Evolutionary conservation across 2,797 vertebrate species (phyloP).

Genomic region (Cossypha heuglini): DNA sequence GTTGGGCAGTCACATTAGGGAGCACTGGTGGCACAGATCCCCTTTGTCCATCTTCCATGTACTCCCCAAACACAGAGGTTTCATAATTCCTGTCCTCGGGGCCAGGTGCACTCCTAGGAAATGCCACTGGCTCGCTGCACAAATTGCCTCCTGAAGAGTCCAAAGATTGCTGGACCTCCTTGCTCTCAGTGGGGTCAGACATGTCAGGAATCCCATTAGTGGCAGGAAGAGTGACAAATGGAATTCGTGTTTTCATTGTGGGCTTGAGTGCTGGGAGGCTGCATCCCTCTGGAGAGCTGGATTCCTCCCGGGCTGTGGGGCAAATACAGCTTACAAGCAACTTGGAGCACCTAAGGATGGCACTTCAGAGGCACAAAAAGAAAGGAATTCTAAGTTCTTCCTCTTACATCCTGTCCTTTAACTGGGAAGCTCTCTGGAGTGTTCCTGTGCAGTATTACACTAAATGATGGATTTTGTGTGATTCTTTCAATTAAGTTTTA

Average conservation of each 20-base stretch:
- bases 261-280: not conserved
- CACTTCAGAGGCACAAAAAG: not conserved
- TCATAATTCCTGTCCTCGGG: conserved; percentile 36
- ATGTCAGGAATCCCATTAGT: not conserved
- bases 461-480: not conserved
- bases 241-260: not conserved
- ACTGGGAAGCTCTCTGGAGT: not conserved
- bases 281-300: not conserved
- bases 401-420: not conserved
- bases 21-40: not conserved
- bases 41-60: not conserved
- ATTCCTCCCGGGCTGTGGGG: conserved; percentile 34
- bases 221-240: conserved; percentile 35
- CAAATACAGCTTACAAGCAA: not conserved
- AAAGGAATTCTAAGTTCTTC: not conserved
- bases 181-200: not conserved
- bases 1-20: not conserved
- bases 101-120: not conserved
- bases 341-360: not conserved
- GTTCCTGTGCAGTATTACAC: not conserved
- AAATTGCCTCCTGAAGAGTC: not conserved
- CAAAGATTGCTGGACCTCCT: not conserved
- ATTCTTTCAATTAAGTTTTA: not conserved
- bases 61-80: not conserved
- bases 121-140: not conserved